phyloP scores from a whole-genome alignment of 1,140 invertebrate genomes.

The Diorhabda elongata region DNA sequence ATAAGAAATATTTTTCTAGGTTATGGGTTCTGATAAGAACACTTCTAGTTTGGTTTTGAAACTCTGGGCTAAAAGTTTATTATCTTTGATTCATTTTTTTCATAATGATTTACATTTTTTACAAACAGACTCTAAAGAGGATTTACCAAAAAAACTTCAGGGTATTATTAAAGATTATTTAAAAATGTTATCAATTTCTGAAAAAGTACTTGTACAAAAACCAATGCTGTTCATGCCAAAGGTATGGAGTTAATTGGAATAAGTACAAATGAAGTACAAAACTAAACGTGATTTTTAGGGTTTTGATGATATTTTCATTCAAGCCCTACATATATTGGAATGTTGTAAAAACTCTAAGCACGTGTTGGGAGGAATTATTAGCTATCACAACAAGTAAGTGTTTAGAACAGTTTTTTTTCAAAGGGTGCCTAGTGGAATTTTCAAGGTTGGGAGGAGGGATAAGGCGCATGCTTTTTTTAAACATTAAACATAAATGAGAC shows the following conservation, averaged over 20 bases:
- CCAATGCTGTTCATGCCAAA: not conserved
- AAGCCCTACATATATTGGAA: constrained; percentile 75
- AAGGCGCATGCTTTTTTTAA: too few relatives aligned
- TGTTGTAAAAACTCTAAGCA: constrained; percentile 69
- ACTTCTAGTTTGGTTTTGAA: not conserved
- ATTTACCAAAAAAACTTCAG: not conserved
- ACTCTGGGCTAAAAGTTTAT: not conserved
- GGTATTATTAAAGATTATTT: not conserved
- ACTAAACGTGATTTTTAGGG: constrained; percentile 51
- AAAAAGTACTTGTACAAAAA: not conserved
- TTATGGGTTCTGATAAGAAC: not conserved
- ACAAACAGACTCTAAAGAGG: not conserved
- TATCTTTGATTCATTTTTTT: not conserved
- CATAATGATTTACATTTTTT: not conserved
- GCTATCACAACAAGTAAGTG: constrained; percentile 66
- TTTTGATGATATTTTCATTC: constrained; percentile 73
- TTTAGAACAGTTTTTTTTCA: too few relatives aligned
- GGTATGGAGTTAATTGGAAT: not conserved
- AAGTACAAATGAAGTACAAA: not conserved
- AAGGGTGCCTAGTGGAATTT: too few relatives aligned
- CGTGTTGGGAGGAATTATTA: constrained; percentile 69
- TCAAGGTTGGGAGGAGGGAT: too few relatives aligned
- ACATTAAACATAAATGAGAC: too few relatives aligned
- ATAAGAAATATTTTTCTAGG: not conserved
- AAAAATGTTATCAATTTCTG: not conserved